Evolutionary conservation across 2,888 invertebrate species (phyloP).

Genomic region (Tipula helvola): DNA sequence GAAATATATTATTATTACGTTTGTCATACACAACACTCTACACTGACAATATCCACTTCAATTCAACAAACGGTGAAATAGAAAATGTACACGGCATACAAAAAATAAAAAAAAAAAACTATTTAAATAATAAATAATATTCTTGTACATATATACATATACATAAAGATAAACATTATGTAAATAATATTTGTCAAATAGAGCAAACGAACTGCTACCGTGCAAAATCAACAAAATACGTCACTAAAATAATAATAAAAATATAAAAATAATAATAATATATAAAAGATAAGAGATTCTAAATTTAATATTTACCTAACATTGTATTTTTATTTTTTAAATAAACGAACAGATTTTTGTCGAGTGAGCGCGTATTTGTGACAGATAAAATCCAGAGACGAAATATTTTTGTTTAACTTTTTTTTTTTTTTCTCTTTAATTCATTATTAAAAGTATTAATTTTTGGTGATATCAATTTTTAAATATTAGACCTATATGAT

Average conservation of each 20-base stretch:
- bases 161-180: background rate
- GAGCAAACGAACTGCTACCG: slow-evolving; percentile 10
- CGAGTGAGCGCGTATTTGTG: background rate
- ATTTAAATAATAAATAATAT: slow-evolving; percentile 4
- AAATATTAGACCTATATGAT: background rate
- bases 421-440: background rate
- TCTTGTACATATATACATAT: background rate
- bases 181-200: slow-evolving; percentile 8
- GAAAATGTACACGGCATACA: background rate
- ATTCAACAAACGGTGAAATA: slow-evolving; percentile 4
- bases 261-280: background rate
- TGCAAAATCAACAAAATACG: slow-evolving; percentile 9
- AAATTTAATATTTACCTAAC: background rate
- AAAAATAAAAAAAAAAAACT: background rate
- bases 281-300: background rate
- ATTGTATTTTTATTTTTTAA: background rate
- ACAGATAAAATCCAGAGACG: background rate
- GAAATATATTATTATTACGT: background rate
- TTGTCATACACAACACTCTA: background rate
- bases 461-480: background rate
- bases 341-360: background rate
- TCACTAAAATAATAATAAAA: slow-evolving; percentile 6
- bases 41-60: background rate
- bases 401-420: background rate
- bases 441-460: background rate